A percentile compares a stretch with the other conserved stretches of the same genome.
Evolutionary conservation across 2,888 invertebrate genomes (phyloP).

Genomic region (Mythimna ferrago): DNA sequence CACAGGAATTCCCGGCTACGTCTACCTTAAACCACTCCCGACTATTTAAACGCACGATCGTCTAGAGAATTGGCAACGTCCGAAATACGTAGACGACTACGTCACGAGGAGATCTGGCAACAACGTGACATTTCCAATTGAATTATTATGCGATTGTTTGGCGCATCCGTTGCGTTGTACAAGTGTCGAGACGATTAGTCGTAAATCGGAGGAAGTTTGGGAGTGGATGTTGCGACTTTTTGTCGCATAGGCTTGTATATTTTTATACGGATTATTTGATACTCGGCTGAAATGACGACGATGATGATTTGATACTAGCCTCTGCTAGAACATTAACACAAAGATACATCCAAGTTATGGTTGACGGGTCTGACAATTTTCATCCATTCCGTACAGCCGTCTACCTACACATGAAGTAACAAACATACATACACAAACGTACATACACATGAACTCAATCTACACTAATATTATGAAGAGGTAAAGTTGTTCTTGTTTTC

Average conservation of each 20-base stretch:
- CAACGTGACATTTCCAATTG: conserved; percentile 55
- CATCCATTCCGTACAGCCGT: too few relatives aligned
- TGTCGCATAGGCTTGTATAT: neutral
- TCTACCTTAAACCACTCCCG: conserved; percentile 32
- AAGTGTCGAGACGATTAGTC: conserved; percentile 18
- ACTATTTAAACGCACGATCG: conserved; percentile 49
- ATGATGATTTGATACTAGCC: neutral
- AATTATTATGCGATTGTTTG: conserved; percentile 56
- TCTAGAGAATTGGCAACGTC: conserved; percentile 57
- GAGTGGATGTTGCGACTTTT: conserved; percentile 17
- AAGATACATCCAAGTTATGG: too few relatives aligned
- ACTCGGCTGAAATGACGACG: too few relatives aligned
- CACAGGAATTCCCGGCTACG: conserved; percentile 46
- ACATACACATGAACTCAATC: too few relatives aligned
- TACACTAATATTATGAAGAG: too few relatives aligned
- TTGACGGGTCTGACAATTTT: too few relatives aligned
- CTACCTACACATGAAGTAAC: too few relatives aligned
- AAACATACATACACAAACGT: too few relatives aligned
- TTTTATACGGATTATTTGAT: neutral
- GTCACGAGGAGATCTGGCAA: conserved; percentile 57
- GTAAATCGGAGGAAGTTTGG: conserved; percentile 8
- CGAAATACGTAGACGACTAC: conserved; percentile 57
- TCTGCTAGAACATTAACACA: too few relatives aligned
- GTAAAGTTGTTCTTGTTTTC: too few relatives aligned
- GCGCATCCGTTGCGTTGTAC: conserved; percentile 22